A percentile compares a stretch with the other conserved stretches of the same genome.
Evolutionary conservation across 2,888 invertebrate species (phyloP).

Genomic region (Steinernema hermaphroditum): DNA sequence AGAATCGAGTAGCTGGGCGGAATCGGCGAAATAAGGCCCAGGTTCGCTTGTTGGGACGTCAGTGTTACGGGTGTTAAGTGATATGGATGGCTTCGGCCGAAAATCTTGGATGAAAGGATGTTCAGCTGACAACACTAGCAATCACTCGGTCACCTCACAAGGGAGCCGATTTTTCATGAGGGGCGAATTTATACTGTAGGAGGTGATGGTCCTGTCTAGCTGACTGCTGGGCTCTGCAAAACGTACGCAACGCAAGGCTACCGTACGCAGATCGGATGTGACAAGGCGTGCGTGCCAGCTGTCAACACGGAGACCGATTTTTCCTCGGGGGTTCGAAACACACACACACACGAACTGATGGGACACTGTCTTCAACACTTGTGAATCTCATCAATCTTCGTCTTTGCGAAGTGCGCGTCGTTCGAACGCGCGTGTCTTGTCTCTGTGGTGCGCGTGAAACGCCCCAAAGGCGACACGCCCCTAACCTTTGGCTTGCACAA

Average conservation of each 20-base stretch:
- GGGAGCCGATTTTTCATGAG: constrained; percentile 26
- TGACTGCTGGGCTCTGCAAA: neutral
- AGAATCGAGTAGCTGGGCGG: constrained; percentile 17
- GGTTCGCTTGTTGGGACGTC: constrained; percentile 29
- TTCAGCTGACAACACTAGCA: constrained; percentile 13
- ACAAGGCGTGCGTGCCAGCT: constrained; percentile 31
- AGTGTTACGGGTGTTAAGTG: constrained; percentile 18
- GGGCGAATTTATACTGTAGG: constrained; percentile 30
- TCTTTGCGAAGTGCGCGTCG: constrained; percentile 30
- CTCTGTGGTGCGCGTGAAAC: constrained; percentile 29
- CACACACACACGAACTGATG: constrained; percentile 30
- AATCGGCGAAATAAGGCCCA: constrained; percentile 27
- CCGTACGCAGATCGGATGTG: constrained; percentile 29
- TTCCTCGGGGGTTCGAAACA: constrained; percentile 29
- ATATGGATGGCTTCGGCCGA: constrained; percentile 28
- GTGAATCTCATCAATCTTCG: constrained; percentile 31
- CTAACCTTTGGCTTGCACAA: constrained; percentile 1
- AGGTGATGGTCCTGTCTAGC: constrained; percentile 25
- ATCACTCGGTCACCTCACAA: constrained; percentile 28
- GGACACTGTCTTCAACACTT: constrained; percentile 29
- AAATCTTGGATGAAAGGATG: constrained; percentile 7
- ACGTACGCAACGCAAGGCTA: constrained; percentile 27
- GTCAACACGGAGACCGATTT: constrained; percentile 31
- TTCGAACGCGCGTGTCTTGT: constrained; percentile 29
- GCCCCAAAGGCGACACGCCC: constrained; percentile 25